phyloP scores from a whole-genome alignment of 1,140 invertebrate species.

The Platyura marginata region DNA sequence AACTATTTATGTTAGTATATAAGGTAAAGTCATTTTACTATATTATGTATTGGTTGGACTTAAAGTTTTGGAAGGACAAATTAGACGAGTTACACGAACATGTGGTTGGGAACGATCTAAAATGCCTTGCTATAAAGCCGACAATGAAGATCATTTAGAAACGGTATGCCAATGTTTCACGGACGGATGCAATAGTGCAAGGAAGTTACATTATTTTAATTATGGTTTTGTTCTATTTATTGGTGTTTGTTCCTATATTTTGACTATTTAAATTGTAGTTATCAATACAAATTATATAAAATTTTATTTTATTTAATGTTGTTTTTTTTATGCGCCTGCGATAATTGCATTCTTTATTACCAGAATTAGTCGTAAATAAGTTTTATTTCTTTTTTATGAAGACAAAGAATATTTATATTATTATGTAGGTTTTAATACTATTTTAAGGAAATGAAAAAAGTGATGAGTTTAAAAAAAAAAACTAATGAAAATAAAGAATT shows the following conservation, averaged over 20 bases:
- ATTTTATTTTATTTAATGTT: background rate
- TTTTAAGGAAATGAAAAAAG: too few species aligned
- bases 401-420: too few species aligned
- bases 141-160: slow-evolving; percentile 26
- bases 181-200: slow-evolving; percentile 25
- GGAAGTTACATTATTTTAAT: background rate
- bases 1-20: background rate
- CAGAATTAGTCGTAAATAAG: too few species aligned
- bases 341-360: background rate
- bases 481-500: too few species aligned
- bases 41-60: background rate
- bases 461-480: too few species aligned
- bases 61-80: background rate
- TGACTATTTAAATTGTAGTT: background rate
- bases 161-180: slow-evolving; percentile 28
- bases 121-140: slow-evolving; percentile 23
- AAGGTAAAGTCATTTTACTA: background rate
- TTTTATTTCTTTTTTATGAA: too few species aligned
- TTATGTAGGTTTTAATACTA: too few species aligned
- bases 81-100: background rate
- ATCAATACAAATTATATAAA: background rate
- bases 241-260: background rate
- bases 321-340: background rate
- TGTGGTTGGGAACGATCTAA: background rate
- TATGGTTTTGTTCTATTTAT: background rate